Percentiles rank a stretch among this genome's conserved stretches.
phyloP scores from a whole-genome alignment of 2,113 vertebrate species.

The Dissostichus mawsoni region DNA sequence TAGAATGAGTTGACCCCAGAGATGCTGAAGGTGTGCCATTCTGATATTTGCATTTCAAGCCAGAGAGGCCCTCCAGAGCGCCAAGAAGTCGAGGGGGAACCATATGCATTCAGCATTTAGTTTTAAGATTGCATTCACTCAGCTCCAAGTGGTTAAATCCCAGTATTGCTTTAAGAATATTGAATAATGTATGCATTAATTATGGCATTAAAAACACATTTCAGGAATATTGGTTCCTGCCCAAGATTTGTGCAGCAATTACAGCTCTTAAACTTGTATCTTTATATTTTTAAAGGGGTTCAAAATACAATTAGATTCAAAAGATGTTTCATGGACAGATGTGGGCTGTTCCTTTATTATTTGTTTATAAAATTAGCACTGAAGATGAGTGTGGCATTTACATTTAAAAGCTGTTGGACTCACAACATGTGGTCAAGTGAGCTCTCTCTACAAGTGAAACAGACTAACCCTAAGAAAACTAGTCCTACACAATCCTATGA shows the following conservation, averaged over 20 bases:
- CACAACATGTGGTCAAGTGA: too few relatives aligned
- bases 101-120: not conserved
- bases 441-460: too few relatives aligned
- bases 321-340: too few relatives aligned
- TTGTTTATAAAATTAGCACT: too few relatives aligned
- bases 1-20: constrained; percentile 60
- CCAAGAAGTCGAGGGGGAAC: constrained; percentile 32
- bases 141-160: not conserved
- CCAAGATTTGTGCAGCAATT: not conserved
- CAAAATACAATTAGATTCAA: too few relatives aligned
- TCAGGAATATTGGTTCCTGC: not conserved
- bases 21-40: constrained; percentile 57
- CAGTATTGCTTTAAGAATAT: not conserved
- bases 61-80: constrained; percentile 18
- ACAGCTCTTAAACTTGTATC: too few relatives aligned
- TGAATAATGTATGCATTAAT: constrained; percentile 13
- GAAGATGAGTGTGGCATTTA: too few relatives aligned
- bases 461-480: too few relatives aligned
- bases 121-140: constrained; percentile 18
- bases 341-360: too few relatives aligned
- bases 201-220: not conserved
- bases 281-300: too few relatives aligned
- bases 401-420: too few relatives aligned
- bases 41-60: constrained; percentile 52
- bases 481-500: too few relatives aligned